Evolutionary conservation across 1,140 invertebrate genomes (phyloP).

Genomic region (Caerostris darwini): DNA sequence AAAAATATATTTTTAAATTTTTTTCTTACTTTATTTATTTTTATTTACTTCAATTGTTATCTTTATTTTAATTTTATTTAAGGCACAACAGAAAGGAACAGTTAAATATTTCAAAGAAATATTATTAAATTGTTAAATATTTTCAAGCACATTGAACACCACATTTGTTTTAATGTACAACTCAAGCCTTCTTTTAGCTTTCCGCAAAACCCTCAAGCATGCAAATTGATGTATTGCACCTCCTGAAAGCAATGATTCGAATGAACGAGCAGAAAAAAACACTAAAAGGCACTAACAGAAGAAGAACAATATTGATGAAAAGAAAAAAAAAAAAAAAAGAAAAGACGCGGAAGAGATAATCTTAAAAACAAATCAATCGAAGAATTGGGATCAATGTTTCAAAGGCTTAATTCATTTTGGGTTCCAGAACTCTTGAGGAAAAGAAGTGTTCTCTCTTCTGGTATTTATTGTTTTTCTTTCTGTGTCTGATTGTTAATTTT

Average conservation of each 20-base stretch:
- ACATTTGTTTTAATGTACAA: no score
- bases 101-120: no score
- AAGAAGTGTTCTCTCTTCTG: neutral
- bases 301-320: neutral
- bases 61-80: no score
- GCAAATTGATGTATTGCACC: neutral
- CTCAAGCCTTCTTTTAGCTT: neutral
- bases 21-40: no score
- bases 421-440: no score
- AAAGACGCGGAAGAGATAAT: neutral
- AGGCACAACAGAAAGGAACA: no score
- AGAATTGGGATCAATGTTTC: neutral
- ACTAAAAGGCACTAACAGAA: neutral
- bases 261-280: neutral
- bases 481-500: neutral
- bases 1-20: no score
- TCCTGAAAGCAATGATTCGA: neutral
- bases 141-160: no score
- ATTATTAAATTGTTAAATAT: no score
- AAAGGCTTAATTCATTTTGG: constrained; percentile 10
- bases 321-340: neutral
- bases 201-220: neutral
- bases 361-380: constrained; percentile 9
- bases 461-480: neutral
- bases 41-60: no score